These are phyloP conservation scores for Battus philenor DNA, from an alignment of 1,140 invertebrate species.

Conservation along the genomic window DNA sequence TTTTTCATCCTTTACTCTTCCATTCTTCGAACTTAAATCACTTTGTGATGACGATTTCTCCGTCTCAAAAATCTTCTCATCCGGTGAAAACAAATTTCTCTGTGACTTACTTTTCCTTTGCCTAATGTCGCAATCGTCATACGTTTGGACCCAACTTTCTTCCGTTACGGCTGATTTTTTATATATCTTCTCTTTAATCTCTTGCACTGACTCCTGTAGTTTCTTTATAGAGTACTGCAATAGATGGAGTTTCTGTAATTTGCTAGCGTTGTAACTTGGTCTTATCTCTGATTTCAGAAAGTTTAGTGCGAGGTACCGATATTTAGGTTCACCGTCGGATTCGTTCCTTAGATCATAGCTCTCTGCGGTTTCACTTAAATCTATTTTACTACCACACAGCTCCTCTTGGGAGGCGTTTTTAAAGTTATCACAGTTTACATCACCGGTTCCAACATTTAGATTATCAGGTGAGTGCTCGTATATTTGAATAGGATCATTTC, in stretches of 20 bases:
- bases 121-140: constrained; percentile 30
- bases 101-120: constrained; percentile 51
- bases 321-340: constrained; percentile 51
- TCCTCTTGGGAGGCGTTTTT: constrained; percentile 53
- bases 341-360: constrained; percentile 65
- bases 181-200: constrained; percentile 69
- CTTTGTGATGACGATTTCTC: constrained; percentile 46
- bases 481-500: constrained; percentile 49
- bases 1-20: constrained; percentile 44
- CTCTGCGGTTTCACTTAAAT: constrained; percentile 72
- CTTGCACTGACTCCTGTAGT: constrained; percentile 62
- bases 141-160: constrained; percentile 30
- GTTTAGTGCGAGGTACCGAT: constrained; percentile 59
- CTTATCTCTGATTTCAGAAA: constrained; percentile 79
- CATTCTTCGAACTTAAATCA: constrained; percentile 45
- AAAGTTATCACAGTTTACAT: constrained; percentile 49
- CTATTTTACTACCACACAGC: constrained; percentile 52
- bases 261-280: constrained; percentile 85
- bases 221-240: constrained; percentile 73
- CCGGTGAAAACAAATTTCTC: constrained; percentile 51
- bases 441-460: constrained; percentile 58
- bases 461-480: constrained; percentile 70
- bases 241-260: constrained; percentile 76
- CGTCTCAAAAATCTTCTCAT: constrained; percentile 31
- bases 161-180: constrained; percentile 62